phyloP scores from a whole-genome alignment of 2,113 vertebrate genomes.

The Cairina moschata region DNA sequence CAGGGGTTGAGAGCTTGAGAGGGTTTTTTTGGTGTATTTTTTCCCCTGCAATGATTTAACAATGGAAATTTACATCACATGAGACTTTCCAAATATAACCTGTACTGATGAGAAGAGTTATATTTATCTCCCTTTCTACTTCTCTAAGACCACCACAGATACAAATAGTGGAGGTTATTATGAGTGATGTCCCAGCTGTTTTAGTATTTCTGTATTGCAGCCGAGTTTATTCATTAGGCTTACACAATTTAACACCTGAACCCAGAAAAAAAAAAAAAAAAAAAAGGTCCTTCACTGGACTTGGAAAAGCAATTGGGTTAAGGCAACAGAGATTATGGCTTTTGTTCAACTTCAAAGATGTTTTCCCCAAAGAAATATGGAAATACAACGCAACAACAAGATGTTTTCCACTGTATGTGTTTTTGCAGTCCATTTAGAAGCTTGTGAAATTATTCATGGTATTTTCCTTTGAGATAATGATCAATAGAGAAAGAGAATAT shows the following conservation, averaged over 20 bases:
- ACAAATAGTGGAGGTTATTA: conserved; percentile 15
- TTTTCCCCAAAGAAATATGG: not conserved
- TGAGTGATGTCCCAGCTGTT: not conserved
- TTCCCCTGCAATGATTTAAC: not conserved
- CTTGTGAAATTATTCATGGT: not conserved
- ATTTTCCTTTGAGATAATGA: not conserved
- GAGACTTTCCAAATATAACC: conserved; percentile 38
- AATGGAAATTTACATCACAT: conserved; percentile 14
- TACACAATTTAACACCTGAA: not conserved
- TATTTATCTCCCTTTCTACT: conserved; percentile 33
- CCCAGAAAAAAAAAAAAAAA: not conserved
- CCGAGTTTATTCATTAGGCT: not conserved
- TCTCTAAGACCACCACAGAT: conserved; percentile 10
- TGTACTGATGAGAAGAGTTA: conserved; percentile 20
- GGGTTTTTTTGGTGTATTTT: not conserved
- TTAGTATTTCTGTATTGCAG: not conserved
- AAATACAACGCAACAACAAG: not conserved
- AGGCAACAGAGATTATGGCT: not conserved
- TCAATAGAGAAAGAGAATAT: not conserved
- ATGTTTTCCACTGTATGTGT: not conserved
- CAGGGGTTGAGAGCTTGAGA: not conserved
- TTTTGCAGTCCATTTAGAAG: not conserved
- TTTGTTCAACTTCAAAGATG: not conserved
- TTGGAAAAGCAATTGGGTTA: not conserved
- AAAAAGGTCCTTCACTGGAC: not conserved